phyloP scores from a whole-genome alignment of 53 echinoderm and acorn worm species.

The Antedon mediterranea region DNA sequence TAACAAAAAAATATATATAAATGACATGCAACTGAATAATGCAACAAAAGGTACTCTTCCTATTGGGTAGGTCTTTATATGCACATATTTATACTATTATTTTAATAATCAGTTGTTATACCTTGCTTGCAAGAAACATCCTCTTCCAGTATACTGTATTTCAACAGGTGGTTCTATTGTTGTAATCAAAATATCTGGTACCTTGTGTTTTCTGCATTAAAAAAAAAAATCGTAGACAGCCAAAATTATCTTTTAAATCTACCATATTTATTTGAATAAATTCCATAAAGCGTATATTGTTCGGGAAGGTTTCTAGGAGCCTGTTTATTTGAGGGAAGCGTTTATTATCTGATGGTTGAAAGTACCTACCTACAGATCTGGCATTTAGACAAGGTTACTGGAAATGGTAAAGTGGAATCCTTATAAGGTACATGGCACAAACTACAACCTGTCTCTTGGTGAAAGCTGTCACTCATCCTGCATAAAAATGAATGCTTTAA shows the following conservation, averaged over 20 bases:
- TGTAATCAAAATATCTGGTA: conserved; percentile 72
- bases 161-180: conserved; percentile 70
- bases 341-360: too few relatives aligned
- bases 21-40: too few relatives aligned
- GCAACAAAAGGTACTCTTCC: background rate
- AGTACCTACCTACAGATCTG: conserved; percentile 58
- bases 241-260: too few relatives aligned
- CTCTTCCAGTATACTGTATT: conserved; percentile 47
- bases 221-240: too few relatives aligned
- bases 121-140: conserved; percentile 78
- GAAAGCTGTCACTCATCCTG: background rate
- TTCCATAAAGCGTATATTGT: too few relatives aligned
- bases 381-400: conserved; percentile 63
- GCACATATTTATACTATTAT: background rate
- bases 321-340: too few relatives aligned
- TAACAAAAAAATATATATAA: too few relatives aligned
- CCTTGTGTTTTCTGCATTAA: conserved; percentile 40
- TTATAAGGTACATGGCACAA: conserved; percentile 91
- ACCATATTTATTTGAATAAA: too few relatives aligned
- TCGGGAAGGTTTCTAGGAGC: too few relatives aligned
- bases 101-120: background rate
- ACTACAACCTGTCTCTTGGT: conserved; percentile 17
- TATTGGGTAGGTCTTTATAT: background rate
- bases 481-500: too few relatives aligned
- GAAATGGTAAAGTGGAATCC: conserved; percentile 74